These are phyloP conservation scores for Cydia splendana DNA, from an alignment of 1,140 invertebrate species.

Conservation along the genomic window DNA sequence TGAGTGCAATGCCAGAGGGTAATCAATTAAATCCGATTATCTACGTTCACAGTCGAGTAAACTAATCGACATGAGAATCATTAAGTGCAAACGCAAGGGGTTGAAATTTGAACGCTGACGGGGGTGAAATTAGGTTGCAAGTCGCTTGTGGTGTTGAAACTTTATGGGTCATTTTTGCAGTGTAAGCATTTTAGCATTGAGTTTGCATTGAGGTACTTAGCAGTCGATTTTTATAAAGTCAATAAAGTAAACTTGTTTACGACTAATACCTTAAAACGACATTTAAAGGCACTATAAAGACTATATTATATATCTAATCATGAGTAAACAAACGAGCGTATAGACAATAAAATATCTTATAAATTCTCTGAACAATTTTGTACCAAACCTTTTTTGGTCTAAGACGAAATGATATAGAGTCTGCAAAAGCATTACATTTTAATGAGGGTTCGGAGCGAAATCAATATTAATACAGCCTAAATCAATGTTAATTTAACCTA, in stretches of 20 bases:
- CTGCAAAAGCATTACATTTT: slow-evolving; percentile 9
- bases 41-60: neutral
- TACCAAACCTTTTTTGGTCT: neutral
- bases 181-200: neutral
- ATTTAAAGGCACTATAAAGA: too few relatives aligned
- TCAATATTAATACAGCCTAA: slow-evolving; percentile 18
- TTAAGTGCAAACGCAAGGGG: neutral
- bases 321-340: too few relatives aligned
- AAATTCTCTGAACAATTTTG: neutral
- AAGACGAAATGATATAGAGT: neutral
- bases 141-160: neutral
- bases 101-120: neutral
- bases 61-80: slow-evolving; percentile 3
- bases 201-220: neutral
- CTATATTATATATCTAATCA: too few relatives aligned
- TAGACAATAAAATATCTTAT: too few relatives aligned
- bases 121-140: neutral
- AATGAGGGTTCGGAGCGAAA: slow-evolving; percentile 3
- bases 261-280: too few relatives aligned
- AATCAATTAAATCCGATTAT: slow-evolving; percentile 16
- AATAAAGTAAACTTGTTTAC: too few relatives aligned
- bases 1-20: neutral
- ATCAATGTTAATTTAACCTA: slow-evolving; percentile 28
- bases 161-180: neutral
- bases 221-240: neutral